Evolutionary conservation across 2,888 invertebrate genomes (phyloP).

Genomic region (Protodeltote pygarga): DNA sequence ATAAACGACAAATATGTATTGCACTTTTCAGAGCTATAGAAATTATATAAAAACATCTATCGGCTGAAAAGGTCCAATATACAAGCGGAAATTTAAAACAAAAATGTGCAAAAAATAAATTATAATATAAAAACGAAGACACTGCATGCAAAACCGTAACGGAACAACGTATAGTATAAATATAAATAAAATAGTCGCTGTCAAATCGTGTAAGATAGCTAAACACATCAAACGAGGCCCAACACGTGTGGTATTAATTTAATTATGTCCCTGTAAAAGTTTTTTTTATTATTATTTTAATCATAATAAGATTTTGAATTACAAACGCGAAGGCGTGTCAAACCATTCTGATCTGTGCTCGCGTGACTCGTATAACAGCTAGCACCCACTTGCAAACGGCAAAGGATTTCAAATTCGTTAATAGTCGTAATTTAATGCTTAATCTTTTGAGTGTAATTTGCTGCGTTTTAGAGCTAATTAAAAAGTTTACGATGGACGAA

Average conservation of each 20-base stretch:
- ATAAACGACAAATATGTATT: constrained; percentile 17
- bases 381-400: too few relatives aligned
- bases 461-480: too few relatives aligned
- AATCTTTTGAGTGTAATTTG: too few relatives aligned
- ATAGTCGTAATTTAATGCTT: too few relatives aligned
- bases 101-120: constrained; percentile 55
- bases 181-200: constrained; percentile 17
- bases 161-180: constrained; percentile 15
- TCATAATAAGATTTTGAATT: too few relatives aligned
- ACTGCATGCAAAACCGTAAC: constrained; percentile 57
- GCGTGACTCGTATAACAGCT: too few relatives aligned
- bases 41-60: constrained; percentile 21
- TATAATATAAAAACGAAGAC: constrained; percentile 40
- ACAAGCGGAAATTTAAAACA: constrained; percentile 63
- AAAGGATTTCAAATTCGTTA: too few relatives aligned
- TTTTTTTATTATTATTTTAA: background rate
- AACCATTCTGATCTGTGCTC: too few relatives aligned
- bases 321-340: too few relatives aligned
- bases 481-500: too few relatives aligned
- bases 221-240: constrained; percentile 13
- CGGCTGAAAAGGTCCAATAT: constrained; percentile 77
- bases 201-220: constrained; percentile 29
- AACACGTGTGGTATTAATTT: background rate
- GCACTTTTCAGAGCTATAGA: constrained; percentile 29
- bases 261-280: background rate